Percentiles rank a stretch among this genome's conserved stretches.
phyloP scores from a whole-genome alignment of 2,113 vertebrate species.

The Tupaia chinensis region DNA sequence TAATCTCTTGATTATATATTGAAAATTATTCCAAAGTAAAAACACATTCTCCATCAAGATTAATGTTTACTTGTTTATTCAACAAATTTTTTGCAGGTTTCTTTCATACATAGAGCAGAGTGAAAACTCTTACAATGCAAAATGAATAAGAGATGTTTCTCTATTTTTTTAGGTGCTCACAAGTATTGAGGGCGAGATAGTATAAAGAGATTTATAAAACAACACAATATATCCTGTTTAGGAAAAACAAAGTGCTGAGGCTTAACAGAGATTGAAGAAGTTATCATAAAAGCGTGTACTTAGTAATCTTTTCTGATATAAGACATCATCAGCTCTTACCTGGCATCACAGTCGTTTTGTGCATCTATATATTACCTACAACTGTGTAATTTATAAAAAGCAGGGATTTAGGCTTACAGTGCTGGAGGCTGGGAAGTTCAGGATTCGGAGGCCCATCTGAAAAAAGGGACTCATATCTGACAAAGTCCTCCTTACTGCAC shows the following conservation, averaged over 20 bases:
- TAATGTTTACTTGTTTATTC: constrained; percentile 25
- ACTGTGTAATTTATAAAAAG: too few relatives aligned
- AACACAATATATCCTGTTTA: background rate
- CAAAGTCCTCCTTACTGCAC: too few relatives aligned
- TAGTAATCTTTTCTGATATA: background rate
- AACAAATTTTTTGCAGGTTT: background rate
- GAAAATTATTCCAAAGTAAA: background rate
- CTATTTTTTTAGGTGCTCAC: background rate
- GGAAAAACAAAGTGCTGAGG: background rate
- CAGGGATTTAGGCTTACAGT: too few relatives aligned
- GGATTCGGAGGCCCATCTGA: too few relatives aligned
- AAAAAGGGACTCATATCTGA: too few relatives aligned
- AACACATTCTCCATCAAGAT: background rate
- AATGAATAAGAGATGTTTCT: background rate
- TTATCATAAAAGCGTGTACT: background rate
- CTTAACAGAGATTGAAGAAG: background rate
- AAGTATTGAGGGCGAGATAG: background rate
- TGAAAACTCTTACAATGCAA: background rate
- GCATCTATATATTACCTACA: too few relatives aligned
- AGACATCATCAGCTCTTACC: background rate
- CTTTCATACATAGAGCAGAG: background rate
- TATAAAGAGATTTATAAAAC: background rate
- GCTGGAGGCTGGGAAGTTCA: too few relatives aligned
- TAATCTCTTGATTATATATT: background rate
- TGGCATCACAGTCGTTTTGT: too few relatives aligned